Base-by-base conservation (phyloP, 2,888 invertebrate species). In the Dastarcus helophoroides region DNA sequence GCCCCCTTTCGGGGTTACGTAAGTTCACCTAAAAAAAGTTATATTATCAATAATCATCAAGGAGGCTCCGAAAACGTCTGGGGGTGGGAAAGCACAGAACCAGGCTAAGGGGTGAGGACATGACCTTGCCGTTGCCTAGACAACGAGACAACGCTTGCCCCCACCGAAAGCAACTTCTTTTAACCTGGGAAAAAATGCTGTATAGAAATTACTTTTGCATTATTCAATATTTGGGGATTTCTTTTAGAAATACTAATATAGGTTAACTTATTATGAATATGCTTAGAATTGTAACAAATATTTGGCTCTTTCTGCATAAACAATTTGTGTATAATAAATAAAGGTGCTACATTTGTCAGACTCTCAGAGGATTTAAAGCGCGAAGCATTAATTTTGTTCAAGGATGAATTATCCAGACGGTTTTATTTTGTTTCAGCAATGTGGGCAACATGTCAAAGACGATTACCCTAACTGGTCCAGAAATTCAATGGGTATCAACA, bases 391-490 rank as follows among this genome's bases (percentile, higher is more conserved):
- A n/a, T n/a, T n/a, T n/a, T n/a, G n/a, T n/a, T n/a, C n/a, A n/a
- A n/a, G n/a, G n/a, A n/a, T n/a, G n/a, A n/a, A n/a, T n/a, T n/a
- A n/a, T n/a, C n/a, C n/a, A n/a, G n/a, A n/a, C n/a, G n/a, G n/a
- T n/a, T n/a, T n/a, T n/a, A n/a, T n/a, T n/a, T 52, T 50, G 33
- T 61, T 59, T 15, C 60, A 65, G 62, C 66, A 67, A 56, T 67
- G 67, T 42, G 62, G 62, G 26, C 64, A 65, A 37, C 67, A 67
- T 39, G 63, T 53, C 10, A 67, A 67, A 47, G 67, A 67, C 48
- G 63, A 64, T 42, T 67, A 67, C 41, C 65, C 66, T 30, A 62
- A 64, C 38, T 67, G 67, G 68, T 58, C 65, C 8, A 52, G 67
- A 33, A 65, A 65, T 42, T 53, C 65, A 6, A 65, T 67, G 63